A percentile compares a stretch with the other conserved stretches of the same genome.
Conservation (phyloP, 2,797 vertebrate genomes). For the Fringilla coelebs region DNA sequence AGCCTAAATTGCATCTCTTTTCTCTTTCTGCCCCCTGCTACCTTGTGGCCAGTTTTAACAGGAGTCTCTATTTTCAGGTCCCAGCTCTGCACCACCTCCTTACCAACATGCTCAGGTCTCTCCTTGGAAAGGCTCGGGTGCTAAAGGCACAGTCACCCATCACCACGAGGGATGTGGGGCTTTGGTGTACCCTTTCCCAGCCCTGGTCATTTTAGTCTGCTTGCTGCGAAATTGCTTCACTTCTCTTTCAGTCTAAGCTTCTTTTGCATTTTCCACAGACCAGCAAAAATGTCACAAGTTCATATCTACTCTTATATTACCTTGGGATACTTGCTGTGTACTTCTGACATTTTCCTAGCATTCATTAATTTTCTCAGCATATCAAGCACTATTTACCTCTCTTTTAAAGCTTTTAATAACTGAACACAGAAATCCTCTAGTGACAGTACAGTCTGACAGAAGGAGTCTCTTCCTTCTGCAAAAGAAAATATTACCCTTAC, state of each 20-base stretch:
- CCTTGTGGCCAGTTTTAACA: neutral
- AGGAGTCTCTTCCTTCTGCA: neutral
- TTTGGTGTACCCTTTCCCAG: neutral
- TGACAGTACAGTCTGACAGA: neutral
- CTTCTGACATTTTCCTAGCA: neutral
- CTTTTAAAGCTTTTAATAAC: neutral
- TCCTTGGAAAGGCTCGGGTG: neutral
- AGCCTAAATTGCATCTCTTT: neutral
- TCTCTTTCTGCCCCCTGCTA: neutral
- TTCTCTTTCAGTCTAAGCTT: neutral
- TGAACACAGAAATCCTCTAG: neutral
- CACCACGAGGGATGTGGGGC: neutral
- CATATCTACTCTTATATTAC: neutral
- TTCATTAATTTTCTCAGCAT: slow-evolving; percentile 8
- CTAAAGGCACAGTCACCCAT: neutral
- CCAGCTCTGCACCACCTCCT: neutral
- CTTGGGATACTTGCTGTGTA: neutral
- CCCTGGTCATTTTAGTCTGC: neutral
- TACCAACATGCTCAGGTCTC: neutral
- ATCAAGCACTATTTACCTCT: neutral
- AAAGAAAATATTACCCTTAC: neutral
- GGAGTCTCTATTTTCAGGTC: neutral
- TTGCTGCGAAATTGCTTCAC: neutral
- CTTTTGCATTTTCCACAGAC: neutral
- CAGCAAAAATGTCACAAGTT: neutral